Evolutionary conservation across 1,140 invertebrate species (phyloP).

Genomic region (Zaprionus inermis): DNA sequence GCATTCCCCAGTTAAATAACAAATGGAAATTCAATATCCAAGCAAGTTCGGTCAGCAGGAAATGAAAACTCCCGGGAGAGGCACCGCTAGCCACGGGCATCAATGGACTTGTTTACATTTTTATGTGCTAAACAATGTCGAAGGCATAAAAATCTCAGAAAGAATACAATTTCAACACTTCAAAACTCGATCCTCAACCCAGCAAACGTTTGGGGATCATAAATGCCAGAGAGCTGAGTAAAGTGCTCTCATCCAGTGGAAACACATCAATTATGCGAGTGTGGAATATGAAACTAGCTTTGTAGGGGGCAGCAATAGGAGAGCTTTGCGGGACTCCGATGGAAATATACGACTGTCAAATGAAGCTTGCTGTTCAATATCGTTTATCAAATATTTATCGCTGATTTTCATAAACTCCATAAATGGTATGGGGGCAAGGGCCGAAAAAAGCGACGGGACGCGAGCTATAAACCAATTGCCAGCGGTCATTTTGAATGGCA

Average conservation of each 20-base stretch:
- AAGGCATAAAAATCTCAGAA: slow-evolving; percentile 57
- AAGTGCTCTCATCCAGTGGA: slow-evolving; percentile 25
- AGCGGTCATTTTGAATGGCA: background rate
- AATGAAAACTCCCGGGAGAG: slow-evolving; percentile 9
- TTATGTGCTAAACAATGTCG: slow-evolving; percentile 50
- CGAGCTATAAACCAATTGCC: background rate
- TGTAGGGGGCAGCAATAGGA: slow-evolving; percentile 6
- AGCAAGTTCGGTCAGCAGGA: slow-evolving; percentile 18
- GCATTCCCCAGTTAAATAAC: slow-evolving; percentile 38
- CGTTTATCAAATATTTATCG: slow-evolving; percentile 66
- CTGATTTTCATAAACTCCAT: slow-evolving; percentile 45
- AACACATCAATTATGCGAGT: slow-evolving; percentile 36
- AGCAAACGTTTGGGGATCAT: slow-evolving; percentile 55
- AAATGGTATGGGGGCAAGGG: too few species aligned
- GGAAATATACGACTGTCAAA: slow-evolving; percentile 60
- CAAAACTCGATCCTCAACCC: slow-evolving; percentile 20
- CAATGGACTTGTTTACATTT: slow-evolving; percentile 71
- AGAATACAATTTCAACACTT: slow-evolving; percentile 76
- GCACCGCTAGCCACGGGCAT: background rate
- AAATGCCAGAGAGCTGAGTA: slow-evolving; percentile 55
- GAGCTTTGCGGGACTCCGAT: background rate
- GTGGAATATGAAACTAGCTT: slow-evolving; percentile 28
- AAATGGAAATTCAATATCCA: slow-evolving; percentile 65
- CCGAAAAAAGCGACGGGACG: too few species aligned
- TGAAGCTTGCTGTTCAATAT: slow-evolving; percentile 59